These are phyloP conservation scores for Drosophila kurseongensis DNA, from an alignment of 1,140 invertebrate species.

Conservation along the genomic window DNA sequence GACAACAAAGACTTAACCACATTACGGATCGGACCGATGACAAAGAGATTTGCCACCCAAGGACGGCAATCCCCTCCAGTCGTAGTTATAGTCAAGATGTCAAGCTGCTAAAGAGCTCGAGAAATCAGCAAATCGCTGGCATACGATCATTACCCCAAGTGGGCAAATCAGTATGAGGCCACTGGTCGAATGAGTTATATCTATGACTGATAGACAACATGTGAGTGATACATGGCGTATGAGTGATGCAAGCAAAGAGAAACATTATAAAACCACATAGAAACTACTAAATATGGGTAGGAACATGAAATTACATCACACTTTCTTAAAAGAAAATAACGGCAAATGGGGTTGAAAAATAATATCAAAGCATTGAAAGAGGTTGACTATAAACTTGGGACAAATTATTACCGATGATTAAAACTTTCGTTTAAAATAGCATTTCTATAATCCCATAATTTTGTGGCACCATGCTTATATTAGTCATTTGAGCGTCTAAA, in stretches of 20 bases:
- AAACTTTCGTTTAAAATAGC: too few species aligned
- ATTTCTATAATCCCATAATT: too few species aligned
- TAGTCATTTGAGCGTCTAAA: too few species aligned
- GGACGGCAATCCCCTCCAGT: constrained; percentile 23
- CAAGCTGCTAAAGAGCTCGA: constrained; percentile 56
- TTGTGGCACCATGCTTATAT: too few species aligned
- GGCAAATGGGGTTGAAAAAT: too few species aligned
- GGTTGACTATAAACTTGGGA: too few species aligned
- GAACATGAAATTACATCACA: too few species aligned
- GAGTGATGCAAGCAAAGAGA: constrained; percentile 2
- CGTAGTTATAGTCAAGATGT: constrained; percentile 25
- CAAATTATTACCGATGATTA: too few species aligned
- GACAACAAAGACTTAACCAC: constrained; percentile 49
- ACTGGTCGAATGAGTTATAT: constrained; percentile 28
- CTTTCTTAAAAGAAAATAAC: not conserved
- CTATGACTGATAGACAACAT: constrained; percentile 10
- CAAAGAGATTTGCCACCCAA: constrained; percentile 23
- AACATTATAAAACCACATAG: not conserved
- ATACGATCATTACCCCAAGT: constrained; percentile 30
- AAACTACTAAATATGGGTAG: not conserved
- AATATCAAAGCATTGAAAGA: too few species aligned
- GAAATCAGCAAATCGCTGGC: constrained; percentile 53
- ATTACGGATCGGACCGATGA: constrained; percentile 18
- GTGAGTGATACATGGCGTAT: constrained; percentile 2
- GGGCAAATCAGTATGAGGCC: constrained; percentile 8